Evolutionary conservation across 2,113 vertebrate genomes (phyloP), one percentile per base, ranked within the genome.

Genomic region (Brienomyrus brachyistius): DNA sequence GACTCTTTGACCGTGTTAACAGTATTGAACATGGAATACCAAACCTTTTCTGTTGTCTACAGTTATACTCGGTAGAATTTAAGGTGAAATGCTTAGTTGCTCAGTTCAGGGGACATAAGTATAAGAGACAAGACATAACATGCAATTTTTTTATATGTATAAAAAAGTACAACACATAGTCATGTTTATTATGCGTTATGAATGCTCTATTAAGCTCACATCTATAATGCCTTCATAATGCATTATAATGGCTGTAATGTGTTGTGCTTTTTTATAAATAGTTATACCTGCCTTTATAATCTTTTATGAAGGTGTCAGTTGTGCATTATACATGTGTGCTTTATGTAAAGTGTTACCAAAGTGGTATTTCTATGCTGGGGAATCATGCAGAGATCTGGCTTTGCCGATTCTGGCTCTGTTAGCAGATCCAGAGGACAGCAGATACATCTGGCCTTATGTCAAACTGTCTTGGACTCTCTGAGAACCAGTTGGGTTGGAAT

Each of bases 1-100:
- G 91, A 91, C 92, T 93, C 90, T 90, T 40, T 77, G 27, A 40
- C 13, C 15, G 15, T 40, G 70, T 40, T 77, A 40, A 17, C 70
- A 40, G 35, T 77, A 40, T 40, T 77, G 35, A 17, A 77, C 27
- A 77, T 77, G 70, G 31, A 19, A 40, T 77, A 19, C 31, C 70
- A 40, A 77, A 77, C 35, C 35, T 70, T 70, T 77, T 11, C 62
- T 27, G 62, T 66, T 27, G 62, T 66, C n/a, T 27, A 66, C n/a
- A 11, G 8, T 27, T 27, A 66, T 27, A n/a, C 23, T 66, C 59
- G 11, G 8, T 62, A 7, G 23, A 62, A 62, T 27, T n/a, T 62
- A 7, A 2, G 23, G 21, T 23, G 23, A 62, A 66, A 27, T 66
- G n/a, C 62, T 27, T 27, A 1, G n/a, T 27, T 13, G 62, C 9